Percentiles rank a stretch among this genome's conserved stretches.
Conservation (phyloP, 1,140 invertebrate genomes). For the Drosophila arizonae region DNA sequence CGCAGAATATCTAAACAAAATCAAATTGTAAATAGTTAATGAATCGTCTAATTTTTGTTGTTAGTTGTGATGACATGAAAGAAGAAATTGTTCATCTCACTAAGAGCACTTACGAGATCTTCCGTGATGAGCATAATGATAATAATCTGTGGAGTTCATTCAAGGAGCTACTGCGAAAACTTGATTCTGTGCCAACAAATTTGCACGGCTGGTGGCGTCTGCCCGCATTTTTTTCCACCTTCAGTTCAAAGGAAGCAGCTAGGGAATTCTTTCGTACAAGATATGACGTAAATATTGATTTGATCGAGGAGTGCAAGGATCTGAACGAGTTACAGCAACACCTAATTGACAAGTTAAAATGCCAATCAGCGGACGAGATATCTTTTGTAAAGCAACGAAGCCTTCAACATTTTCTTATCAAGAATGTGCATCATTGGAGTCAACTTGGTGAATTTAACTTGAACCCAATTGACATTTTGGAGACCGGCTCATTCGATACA, state of each 20-base stretch:
- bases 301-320: conserved; percentile 1
- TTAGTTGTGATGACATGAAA: conserved; percentile 18
- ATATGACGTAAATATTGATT: conserved; percentile 37
- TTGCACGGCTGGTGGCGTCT: conserved; percentile 62
- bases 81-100: conserved; percentile 26
- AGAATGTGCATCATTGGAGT: conserved; percentile 25
- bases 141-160: conserved; percentile 1
- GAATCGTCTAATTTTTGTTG: not conserved
- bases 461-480: conserved; percentile 34
- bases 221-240: conserved; percentile 19
- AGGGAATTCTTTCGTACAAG: conserved; percentile 28
- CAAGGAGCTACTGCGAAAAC: conserved; percentile 19
- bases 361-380: conserved; percentile 43
- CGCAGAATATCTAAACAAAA: too few relatives aligned
- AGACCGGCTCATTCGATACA: conserved; percentile 41
- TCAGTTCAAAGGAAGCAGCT: conserved; percentile 10
- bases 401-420: conserved; percentile 39
- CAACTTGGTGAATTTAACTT: conserved; percentile 27
- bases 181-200: conserved; percentile 24
- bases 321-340: conserved; percentile 35
- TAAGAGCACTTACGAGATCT: conserved; percentile 35
- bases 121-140: not conserved
- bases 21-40: too few relatives aligned
- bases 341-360: conserved; percentile 38
- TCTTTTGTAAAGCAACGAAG: conserved; percentile 33